A percentile compares a stretch with the other conserved stretches of the same genome.
Conservation (phyloP, 2,888 invertebrate species). For the Nomada ferruginata region DNA sequence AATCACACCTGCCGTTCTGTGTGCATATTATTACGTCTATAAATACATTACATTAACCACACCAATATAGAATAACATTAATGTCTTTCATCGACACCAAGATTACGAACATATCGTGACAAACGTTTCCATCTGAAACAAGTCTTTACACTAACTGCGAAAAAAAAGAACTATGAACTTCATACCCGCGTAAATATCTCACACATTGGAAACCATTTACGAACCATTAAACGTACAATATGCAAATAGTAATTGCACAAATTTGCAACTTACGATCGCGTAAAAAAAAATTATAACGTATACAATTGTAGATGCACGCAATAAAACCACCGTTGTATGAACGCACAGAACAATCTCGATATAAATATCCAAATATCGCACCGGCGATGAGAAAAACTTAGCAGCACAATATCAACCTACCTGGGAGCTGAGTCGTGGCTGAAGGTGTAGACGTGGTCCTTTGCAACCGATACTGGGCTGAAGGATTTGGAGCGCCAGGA, state of each 20-base stretch:
- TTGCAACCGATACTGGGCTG: constrained; percentile 86
- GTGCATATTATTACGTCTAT: constrained; percentile 14
- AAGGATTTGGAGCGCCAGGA: constrained; percentile 81
- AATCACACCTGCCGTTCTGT: constrained; percentile 50
- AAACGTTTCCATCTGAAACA: constrained; percentile 4
- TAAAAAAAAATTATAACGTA: constrained; percentile 13
- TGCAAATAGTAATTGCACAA: constrained; percentile 3
- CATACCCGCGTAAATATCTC: neutral
- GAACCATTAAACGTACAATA: neutral
- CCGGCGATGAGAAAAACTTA: neutral
- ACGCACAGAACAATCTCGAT: neutral
- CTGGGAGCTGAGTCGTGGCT: constrained; percentile 87
- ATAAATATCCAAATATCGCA: neutral
- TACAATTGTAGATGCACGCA: constrained; percentile 8
- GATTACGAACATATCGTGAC: constrained; percentile 13
- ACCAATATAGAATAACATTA: constrained; percentile 20
- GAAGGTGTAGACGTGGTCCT: constrained; percentile 86
- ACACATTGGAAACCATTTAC: constrained; percentile 1
- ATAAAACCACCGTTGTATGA: neutral
- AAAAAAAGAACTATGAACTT: neutral
- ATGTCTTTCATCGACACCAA: constrained; percentile 8
- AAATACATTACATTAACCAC: constrained; percentile 36
- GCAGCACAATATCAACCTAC: constrained; percentile 79
- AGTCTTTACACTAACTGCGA: neutral
- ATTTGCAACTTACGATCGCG: neutral